Evolutionary conservation across 92 coral and sea anemone species (phyloP), one percentile per base, ranked within the genome.

Genomic region (Porites divaricata): DNA sequence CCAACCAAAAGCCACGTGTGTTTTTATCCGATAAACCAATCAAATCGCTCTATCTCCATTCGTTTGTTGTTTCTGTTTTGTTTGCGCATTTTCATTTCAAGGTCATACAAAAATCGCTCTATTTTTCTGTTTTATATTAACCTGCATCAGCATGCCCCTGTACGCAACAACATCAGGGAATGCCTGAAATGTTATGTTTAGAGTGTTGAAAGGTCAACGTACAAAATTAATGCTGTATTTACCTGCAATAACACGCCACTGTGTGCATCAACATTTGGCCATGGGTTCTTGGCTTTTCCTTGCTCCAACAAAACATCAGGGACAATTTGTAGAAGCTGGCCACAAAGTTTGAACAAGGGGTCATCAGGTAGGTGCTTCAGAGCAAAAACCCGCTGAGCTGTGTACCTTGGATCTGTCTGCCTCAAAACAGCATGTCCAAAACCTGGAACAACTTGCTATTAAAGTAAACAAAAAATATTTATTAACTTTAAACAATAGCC

Each of bases 211-310:
- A 54, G 16, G 16, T 54, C 59, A 75, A n/a, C 1, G 22, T 51
- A 74, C 22, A 52, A 54, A n/a, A n/a, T n/a, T n/a, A n/a, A 54
- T 14, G 63, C 9, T 2, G 9, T 45, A 35, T 41, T 17, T 67
- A 96, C 99, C 96, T 93, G 95, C 26, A 94, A 85, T 13, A 96
- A 91, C 23, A 96, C 99, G 20, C 99, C 99, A 87, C 99, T 96
- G 75, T 96, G 99, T 17, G 99, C 99, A 75, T 96, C 99, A 26
- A 96, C 99, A 89, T 96, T 96, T 9, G 99, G 99, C 99, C 99
- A 96, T 23, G 99, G 99, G 82, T 96, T 96, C 89, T 96, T 96
- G 25, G 99, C 99, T 86, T 95, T 96, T 88, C 99, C 99, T 72
- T 95, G 98, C 63, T 96, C 97, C 48, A 96, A 90, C 61, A 96